Conservation (phyloP, 2,113 vertebrate genomes). For the Hystrix brachyura region DNA sequence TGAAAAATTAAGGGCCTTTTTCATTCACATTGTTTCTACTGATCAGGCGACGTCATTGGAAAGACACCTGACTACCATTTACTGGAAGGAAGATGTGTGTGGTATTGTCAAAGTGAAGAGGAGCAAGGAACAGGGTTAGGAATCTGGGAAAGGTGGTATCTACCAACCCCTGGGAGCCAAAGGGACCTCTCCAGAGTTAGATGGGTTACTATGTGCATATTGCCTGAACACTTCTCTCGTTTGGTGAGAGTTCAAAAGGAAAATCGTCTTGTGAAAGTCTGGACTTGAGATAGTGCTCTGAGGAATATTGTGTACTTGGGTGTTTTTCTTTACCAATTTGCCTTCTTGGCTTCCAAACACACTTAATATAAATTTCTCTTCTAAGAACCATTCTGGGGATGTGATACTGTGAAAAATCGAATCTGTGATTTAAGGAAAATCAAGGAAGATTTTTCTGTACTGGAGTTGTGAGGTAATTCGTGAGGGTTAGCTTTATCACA, state of each 20-base stretch:
- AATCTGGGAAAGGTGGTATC: background rate
- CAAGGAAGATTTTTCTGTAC: background rate
- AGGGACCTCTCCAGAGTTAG: background rate
- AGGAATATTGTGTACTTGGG: background rate
- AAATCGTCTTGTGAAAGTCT: constrained; percentile 2
- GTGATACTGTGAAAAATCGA: background rate
- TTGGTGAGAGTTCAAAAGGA: background rate
- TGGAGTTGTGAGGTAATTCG: background rate
- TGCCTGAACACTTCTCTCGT: background rate
- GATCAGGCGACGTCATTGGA: constrained; percentile 35
- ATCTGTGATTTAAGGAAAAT: background rate
- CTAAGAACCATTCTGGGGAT: background rate
- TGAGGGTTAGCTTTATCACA: background rate
- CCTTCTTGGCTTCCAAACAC: background rate
- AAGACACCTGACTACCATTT: background rate
- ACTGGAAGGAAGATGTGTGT: background rate
- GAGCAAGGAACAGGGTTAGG: background rate
- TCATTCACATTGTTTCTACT: background rate
- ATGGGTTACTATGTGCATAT: background rate
- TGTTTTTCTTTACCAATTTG: background rate
- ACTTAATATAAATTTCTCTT: constrained; percentile 31
- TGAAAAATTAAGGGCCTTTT: background rate
- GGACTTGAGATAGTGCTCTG: background rate
- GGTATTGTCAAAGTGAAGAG: constrained; percentile 31
- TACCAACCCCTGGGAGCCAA: background rate